Evolutionary conservation across 2,113 vertebrate genomes (phyloP).

Genomic region (Prolemur simus): DNA sequence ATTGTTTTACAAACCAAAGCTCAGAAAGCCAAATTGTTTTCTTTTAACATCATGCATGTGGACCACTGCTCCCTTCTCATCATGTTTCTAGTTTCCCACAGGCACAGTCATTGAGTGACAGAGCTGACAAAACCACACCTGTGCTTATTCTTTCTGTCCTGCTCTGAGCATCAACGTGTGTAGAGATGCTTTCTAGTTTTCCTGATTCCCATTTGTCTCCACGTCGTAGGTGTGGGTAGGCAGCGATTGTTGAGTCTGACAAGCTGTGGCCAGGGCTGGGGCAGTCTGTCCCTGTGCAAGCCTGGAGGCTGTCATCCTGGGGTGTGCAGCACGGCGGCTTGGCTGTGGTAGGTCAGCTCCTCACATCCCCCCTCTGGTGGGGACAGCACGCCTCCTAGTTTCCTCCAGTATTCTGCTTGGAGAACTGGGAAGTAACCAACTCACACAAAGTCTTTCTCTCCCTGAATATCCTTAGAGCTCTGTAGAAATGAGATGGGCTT

Average conservation of each 20-base stretch:
- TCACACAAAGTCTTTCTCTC: neutral
- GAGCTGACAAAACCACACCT: neutral
- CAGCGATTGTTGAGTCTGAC: neutral
- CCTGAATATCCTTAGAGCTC: neutral
- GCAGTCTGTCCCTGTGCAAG: rapidly evolving
- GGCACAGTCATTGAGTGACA: neutral
- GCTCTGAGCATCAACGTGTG: neutral
- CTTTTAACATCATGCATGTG: neutral
- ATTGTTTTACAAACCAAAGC: neutral
- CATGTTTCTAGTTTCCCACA: neutral
- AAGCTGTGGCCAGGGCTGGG: neutral
- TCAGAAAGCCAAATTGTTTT: neutral
- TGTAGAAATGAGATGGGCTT: neutral
- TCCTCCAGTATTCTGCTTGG: neutral
- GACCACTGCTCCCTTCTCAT: neutral
- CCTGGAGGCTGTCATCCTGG: too few relatives aligned
- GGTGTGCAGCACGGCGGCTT: rapidly evolving
- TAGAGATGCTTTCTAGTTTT: neutral
- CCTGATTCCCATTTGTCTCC: neutral
- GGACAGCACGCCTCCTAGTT: neutral
- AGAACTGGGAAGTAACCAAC: neutral
- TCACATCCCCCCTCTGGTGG: neutral
- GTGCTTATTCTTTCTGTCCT: neutral
- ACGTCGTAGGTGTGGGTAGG: neutral
- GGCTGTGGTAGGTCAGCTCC: neutral